Percentiles rank a stretch among this genome's conserved stretches.
phyloP scores from a whole-genome alignment of 2,797 vertebrate genomes.

The Artibeus lituratus region DNA sequence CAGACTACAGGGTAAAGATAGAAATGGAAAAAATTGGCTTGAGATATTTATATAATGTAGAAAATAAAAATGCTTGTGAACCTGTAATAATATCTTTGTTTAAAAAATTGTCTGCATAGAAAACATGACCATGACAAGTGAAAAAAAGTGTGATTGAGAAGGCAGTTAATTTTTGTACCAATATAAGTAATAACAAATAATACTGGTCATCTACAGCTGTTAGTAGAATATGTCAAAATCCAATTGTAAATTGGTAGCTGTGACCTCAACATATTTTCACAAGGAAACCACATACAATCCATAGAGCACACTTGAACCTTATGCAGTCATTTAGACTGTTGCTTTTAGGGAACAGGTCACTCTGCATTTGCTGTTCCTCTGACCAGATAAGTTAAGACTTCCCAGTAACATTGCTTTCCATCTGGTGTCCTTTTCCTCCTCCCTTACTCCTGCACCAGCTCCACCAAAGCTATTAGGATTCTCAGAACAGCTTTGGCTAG shows the following conservation, averaged over 20 bases:
- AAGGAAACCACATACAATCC: not conserved
- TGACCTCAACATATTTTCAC: not conserved
- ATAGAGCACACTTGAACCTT: not conserved
- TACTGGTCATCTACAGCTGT: not conserved
- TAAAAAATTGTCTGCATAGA: not conserved
- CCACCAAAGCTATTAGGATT: not conserved
- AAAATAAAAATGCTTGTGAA: slow-evolving; percentile 6
- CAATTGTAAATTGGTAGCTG: not conserved
- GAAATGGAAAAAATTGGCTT: not conserved
- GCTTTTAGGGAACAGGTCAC: slow-evolving; percentile 2
- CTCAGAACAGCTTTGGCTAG: not conserved
- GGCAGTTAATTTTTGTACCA: not conserved
- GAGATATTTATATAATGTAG: not conserved
- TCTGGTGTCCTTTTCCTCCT: not conserved
- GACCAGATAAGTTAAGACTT: not conserved
- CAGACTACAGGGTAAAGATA: not conserved
- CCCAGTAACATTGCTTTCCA: not conserved
- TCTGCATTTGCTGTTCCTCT: not conserved
- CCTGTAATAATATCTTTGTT: slow-evolving; percentile 17
- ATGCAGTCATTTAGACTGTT: not conserved
- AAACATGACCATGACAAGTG: not conserved
- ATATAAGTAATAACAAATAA: slow-evolving; percentile 25
- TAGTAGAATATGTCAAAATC: slow-evolving; percentile 16
- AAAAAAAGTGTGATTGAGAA: slow-evolving; percentile 33
- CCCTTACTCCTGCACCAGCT: not conserved